Percentiles rank a stretch among this genome's conserved stretches.
Evolutionary conservation across 2,797 vertebrate genomes (phyloP).

Genomic region (Chelonia mydas): DNA sequence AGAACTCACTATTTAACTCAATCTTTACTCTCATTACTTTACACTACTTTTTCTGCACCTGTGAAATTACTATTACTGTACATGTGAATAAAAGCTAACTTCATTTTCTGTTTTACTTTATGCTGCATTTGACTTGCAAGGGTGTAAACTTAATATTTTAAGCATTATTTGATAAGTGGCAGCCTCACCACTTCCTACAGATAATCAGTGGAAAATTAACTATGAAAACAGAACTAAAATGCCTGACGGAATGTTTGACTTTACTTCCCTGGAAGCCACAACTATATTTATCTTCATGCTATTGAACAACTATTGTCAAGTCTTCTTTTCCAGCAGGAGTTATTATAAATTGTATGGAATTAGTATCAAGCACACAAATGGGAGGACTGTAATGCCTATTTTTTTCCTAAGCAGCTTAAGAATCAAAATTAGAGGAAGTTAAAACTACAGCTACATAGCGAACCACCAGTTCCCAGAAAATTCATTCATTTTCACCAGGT

Average conservation of each 20-base stretch:
- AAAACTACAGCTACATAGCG: conserved; percentile 48
- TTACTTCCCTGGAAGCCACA: conserved; percentile 19
- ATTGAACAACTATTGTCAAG: conserved; percentile 27
- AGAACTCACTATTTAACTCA: neutral
- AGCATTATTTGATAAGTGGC: conserved; percentile 5
- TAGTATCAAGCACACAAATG: neutral
- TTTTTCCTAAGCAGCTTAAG: conserved; percentile 8
- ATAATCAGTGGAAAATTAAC: conserved; percentile 17
- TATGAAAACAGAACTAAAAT: neutral
- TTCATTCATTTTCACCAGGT: neutral
- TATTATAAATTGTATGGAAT: conserved; percentile 30
- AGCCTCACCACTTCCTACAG: neutral
- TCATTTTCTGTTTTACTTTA: neutral
- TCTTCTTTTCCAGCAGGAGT: conserved; percentile 48
- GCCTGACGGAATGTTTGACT: neutral
- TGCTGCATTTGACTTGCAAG: conserved; percentile 5
- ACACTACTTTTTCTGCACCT: neutral
- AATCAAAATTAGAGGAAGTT: conserved; percentile 16
- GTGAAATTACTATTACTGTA: conserved; percentile 6
- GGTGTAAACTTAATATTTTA: neutral
- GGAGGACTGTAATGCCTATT: neutral
- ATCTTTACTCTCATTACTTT: neutral
- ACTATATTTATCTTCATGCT: conserved; percentile 55
- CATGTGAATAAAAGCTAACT: conserved; percentile 63
- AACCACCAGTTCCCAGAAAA: conserved; percentile 50